phyloP scores from a whole-genome alignment of 2,113 vertebrate species.

The Genyomyrus donnyi region DNA sequence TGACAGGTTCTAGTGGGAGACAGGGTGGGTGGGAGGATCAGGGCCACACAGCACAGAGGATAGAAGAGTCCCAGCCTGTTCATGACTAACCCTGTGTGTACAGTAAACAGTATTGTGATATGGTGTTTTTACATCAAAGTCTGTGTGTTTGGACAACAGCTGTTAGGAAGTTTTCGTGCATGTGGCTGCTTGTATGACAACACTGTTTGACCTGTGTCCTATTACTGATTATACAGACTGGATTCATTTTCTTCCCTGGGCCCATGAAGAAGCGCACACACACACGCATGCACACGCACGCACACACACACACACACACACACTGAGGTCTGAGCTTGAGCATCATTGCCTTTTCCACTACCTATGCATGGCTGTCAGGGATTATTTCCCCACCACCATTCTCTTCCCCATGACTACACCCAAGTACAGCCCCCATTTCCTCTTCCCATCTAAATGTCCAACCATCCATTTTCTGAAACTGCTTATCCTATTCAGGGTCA shows the following conservation, averaged over 20 bases:
- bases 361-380: background rate
- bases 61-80: background rate
- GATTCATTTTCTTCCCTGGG: background rate
- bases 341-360: background rate
- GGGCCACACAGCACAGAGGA: background rate
- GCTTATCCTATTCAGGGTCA: too few relatives aligned
- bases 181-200: background rate
- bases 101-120: slow-evolving; percentile 7
- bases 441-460: background rate
- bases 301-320: background rate
- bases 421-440: background rate
- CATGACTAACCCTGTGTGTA: slow-evolving; percentile 5
- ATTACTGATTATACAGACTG: background rate
- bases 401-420: background rate
- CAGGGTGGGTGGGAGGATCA: background rate
- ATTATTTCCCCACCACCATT: background rate
- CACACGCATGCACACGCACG: too few relatives aligned
- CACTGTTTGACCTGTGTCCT: background rate
- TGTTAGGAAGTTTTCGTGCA: background rate
- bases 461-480: too few relatives aligned
- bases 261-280: background rate
- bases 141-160: background rate
- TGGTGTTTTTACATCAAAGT: background rate
- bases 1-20: background rate
- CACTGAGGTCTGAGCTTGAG: background rate